These are phyloP conservation scores for Planiliza haematocheilus DNA, from an alignment of 2,113 vertebrate species.

Conservation along the genomic window DNA sequence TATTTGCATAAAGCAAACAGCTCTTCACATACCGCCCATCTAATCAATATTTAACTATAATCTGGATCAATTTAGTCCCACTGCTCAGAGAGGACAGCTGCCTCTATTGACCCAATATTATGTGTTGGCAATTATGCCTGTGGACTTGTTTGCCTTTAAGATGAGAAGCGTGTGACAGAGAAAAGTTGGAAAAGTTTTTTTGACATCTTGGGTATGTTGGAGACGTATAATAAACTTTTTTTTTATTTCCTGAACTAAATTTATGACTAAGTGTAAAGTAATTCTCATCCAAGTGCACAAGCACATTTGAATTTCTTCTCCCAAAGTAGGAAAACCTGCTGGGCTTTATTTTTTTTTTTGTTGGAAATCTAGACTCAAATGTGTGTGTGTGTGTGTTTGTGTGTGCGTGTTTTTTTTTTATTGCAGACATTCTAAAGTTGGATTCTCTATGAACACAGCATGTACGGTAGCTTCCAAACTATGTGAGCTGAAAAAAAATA, in stretches of 20 bases:
- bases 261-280: neutral
- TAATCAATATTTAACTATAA: neutral
- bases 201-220: neutral
- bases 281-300: neutral
- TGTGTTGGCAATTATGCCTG: neutral
- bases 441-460: neutral
- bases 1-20: neutral
- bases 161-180: neutral
- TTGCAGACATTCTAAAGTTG: neutral
- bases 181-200: neutral
- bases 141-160: neutral
- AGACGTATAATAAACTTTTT: neutral
- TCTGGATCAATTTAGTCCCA: neutral
- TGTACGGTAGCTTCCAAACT: accelerated
- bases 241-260: neutral
- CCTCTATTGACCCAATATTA: neutral
- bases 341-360: neutral
- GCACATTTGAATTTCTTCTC: neutral
- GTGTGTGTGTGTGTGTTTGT: neutral
- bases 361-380: neutral
- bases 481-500: neutral
- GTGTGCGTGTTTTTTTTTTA: neutral
- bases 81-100: neutral
- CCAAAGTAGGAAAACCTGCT: neutral
- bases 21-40: neutral